Base-by-base conservation (phyloP, 2,113 vertebrate species). In the Paedocypris sp. region DNA sequence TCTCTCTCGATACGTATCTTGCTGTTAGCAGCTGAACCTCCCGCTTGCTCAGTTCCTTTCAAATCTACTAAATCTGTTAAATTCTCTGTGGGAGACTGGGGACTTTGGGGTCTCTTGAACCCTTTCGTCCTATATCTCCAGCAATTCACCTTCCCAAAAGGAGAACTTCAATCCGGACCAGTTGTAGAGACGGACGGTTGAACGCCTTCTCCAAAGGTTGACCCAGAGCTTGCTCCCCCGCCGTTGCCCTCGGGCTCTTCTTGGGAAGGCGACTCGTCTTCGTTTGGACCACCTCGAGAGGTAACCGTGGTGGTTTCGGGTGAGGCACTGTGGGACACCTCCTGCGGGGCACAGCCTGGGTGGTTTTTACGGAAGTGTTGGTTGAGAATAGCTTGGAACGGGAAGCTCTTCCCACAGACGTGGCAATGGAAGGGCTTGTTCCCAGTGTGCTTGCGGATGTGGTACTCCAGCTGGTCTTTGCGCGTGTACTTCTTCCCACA, bases 331-430 rank as follows among this genome's bases (percentile, higher is more conserved):
- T 94, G 95, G 13, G 92, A 88, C 52, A 87, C 90, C 67, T 96
- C 92, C 61, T 94, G 85, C 2, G 91, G 89, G 68, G 91, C 67
- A 15, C 92, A 94, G 79, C 93, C 92, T 0, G 94, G 94, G 74
- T 98, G 95, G 83, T 99, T 99, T 77, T 99, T 98, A 65, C 93
- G 93, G 88, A 99, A 93, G 88, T 99, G 95, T 87, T 99, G 95
- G 86, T 99, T 99, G 73, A 99, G 89, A 86, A 98, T 99, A 75
- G 95, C 95, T 88, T 97, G 95, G 86, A 99, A 99, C 48, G 95
- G 95, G 79, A 98, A 99, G 81, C 95, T 98, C 73, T 99, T 99
- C 29, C 91, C 91, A 0, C 95, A 99, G 19, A 98, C 91, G 0
- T 96, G 92, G 79, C 95, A 98, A 75, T 95, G 91, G 70, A 99